Evolutionary conservation across 2,888 invertebrate genomes (phyloP), one percentile per base, ranked within the genome.

Genomic region (Drosophila antonietae): DNA sequence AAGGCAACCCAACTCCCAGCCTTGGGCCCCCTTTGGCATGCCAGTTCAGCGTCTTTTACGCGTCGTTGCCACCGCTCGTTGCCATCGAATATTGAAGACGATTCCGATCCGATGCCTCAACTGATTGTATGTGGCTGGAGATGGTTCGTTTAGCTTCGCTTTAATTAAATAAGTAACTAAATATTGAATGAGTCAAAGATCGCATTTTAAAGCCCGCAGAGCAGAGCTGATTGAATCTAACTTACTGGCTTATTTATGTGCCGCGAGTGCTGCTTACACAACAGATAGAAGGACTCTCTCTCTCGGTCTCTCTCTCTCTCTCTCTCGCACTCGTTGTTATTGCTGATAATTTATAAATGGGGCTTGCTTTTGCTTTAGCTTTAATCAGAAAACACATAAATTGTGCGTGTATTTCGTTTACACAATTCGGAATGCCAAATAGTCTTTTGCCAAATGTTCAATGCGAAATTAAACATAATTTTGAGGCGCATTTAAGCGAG

Each of bases 381-480:
- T 66, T 73, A 73, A 72, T 72, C 73, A 72, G 58, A 31, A 33
- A 37, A 63, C 37, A 56, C 62, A 73, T 68, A 73, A 73, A 73
- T 73, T 51, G 56, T 20, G 51, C 47, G 41, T 44, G 43, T 28
- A 57, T 68, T 18, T 14, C 64, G 23, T 7, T 23, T 15, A 5
- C 15, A 41, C 28, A 31, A 47, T 49, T 62, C 51, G 41, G 47
- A 43, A 61, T 18, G 52, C 37, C 52, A 60, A 61, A 39, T 43
- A 46, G 61, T 61, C 66, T 52, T 57, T 35, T 35, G 60, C 47
- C 20, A 35, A 57, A 46, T 80, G 78, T 59, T 77, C 58, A 77
- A 61, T 80, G 66, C 69, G 71, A 80, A 83, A 73, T 76, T 75
- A 67, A 81, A 75, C 72, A 82, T 78, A 82, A 77, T 78, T 82